Conservation (phyloP, 2,113 vertebrate genomes). For the Serinus canaria region DNA sequence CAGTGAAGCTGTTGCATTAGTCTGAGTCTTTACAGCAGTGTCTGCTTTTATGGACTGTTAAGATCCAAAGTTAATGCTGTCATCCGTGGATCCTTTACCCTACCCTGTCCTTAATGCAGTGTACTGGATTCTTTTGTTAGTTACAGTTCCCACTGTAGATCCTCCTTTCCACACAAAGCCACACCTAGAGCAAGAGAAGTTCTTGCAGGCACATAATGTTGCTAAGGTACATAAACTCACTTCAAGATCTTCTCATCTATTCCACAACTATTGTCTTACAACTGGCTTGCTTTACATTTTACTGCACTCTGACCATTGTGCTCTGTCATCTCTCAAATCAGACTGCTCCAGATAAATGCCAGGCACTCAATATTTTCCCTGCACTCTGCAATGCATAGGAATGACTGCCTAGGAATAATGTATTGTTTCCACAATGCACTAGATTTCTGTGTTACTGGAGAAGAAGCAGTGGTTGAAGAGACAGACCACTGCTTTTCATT, state of each 20-base stretch:
- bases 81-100: neutral
- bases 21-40: neutral
- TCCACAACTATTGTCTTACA: neutral
- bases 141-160: neutral
- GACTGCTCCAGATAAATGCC: neutral
- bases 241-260: neutral
- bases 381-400: neutral
- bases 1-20: neutral
- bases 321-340: neutral
- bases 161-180: neutral
- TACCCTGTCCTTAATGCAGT: neutral
- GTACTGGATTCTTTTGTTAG: neutral
- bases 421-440: neutral
- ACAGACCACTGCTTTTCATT: slow-evolving; percentile 14
- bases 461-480: neutral
- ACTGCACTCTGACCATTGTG: neutral
- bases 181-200: neutral
- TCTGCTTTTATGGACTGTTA: neutral
- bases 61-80: neutral
- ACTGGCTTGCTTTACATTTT: neutral
- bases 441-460: neutral
- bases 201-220: neutral
- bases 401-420: neutral
- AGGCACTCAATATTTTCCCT: neutral
- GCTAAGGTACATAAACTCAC: neutral